Evolutionary conservation across 2,888 invertebrate genomes (phyloP), one percentile per base, ranked within the genome.

Genomic region (Pecten maximus): DNA sequence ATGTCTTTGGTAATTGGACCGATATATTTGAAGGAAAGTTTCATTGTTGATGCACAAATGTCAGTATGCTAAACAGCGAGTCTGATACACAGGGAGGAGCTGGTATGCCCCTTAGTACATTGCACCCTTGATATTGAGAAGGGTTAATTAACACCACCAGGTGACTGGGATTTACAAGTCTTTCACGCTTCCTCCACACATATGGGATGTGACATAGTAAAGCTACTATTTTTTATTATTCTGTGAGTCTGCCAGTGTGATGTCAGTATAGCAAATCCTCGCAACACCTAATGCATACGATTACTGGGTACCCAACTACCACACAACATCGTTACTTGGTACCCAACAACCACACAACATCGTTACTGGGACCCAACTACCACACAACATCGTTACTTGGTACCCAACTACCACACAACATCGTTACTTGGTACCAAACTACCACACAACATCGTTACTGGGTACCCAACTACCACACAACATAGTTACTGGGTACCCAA

Each of bases 171-270:
- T 28, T 35, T 35, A 74, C 50, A 4, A 54, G 50, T 54, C 50
- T 23, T 19, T 54, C 15, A 6, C 23, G 35, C 35, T 74, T 74
- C 28, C 74, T 23, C 74, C 74, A 35, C 10, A 74, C 28, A 28
- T 74, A 74, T 74, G 74, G 19, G 28, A 74, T 28, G 74, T 74
- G 74, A 74, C 74, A 74, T 74, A 35, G 74, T 15, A 74, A 74
- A 74, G 74, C 35, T 8, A 35, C 23, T 35, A 74, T 19, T 74
- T 54, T 74, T 74, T 74, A 74, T 74, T 35, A 2, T 74, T 10
- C 74, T 28, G 60, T n/a, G 60, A 28, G 4, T 60, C n/a, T 74
- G 74, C 74, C 74, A 74, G 74, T 35, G 74, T 74, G 12, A 54
- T 74, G 74, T 60, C 28, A 28, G 60, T n/a, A 60, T 60, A 60